A percentile compares a stretch with the other conserved stretches of the same genome.
Conservation (phyloP, 2,888 invertebrate genomes). For the Caenorhabditis wallacei region DNA sequence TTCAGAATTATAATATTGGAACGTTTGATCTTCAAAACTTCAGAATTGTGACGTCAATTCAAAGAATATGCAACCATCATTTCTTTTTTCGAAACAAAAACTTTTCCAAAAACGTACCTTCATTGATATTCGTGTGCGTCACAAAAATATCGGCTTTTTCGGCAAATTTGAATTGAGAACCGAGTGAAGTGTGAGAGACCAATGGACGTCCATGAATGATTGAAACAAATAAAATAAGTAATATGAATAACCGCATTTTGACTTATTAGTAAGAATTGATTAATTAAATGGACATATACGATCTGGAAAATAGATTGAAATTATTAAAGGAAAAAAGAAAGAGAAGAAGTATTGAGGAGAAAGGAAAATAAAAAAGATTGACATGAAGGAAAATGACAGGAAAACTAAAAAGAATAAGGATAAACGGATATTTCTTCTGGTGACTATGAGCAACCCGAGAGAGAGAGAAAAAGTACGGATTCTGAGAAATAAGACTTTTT, state of each 20-base stretch:
- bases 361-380: slow-evolving; percentile 29
- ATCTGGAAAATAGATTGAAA: slow-evolving; percentile 21
- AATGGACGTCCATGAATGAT: slow-evolving; percentile 24
- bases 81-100: neutral
- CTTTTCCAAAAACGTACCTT: slow-evolving; percentile 46
- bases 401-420: slow-evolving; percentile 1
- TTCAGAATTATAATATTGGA: neutral
- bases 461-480: neutral
- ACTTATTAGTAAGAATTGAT: slow-evolving; percentile 1
- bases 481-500: too few species aligned
- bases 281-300: slow-evolving; percentile 20
- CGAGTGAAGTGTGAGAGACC: slow-evolving; percentile 22
- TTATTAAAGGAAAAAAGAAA: neutral
- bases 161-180: slow-evolving; percentile 61
- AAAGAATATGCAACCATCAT: neutral
- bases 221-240: slow-evolving; percentile 15
- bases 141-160: slow-evolving; percentile 64
- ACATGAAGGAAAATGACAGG: slow-evolving; percentile 28
- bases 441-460: neutral
- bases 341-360: neutral
- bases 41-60: slow-evolving; percentile 31
- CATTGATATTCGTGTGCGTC: slow-evolving; percentile 65
- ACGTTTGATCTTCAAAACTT: slow-evolving; percentile 25
- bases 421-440: slow-evolving; percentile 2
- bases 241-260: slow-evolving; percentile 38